phyloP scores from a whole-genome alignment of 2,797 vertebrate genomes.

The Microctenopoma stevenorrisi region DNA sequence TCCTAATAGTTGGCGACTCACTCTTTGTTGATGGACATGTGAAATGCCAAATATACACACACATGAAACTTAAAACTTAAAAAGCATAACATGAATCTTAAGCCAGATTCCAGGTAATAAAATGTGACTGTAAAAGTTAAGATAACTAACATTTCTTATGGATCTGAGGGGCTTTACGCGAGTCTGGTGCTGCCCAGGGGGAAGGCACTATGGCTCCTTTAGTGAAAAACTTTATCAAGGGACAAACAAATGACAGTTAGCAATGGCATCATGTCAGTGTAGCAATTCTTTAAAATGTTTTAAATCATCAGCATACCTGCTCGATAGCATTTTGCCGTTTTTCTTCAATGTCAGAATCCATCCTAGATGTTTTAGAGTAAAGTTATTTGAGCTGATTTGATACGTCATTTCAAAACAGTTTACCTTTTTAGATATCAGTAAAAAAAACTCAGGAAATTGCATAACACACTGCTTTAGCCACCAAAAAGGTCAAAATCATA shows the following conservation, averaged over 20 bases:
- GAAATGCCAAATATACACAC: neutral
- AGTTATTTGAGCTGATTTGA: neutral
- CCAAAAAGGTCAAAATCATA: neutral
- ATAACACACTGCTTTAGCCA: neutral
- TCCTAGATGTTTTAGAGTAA: conserved; percentile 75
- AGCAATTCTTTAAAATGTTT: neutral
- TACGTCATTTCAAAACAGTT: no score
- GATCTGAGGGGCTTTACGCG: conserved; percentile 81
- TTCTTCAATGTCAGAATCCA: conserved; percentile 93
- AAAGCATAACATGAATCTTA: no score
- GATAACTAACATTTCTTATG: conserved; percentile 85
- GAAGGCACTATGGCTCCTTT: conserved; percentile 95
- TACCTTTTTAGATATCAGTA: no score
- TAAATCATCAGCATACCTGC: conserved; percentile 82
- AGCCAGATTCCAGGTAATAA: neutral
- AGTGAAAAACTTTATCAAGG: conserved; percentile 91
- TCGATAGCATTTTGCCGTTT: conserved; percentile 96
- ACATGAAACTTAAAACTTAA: neutral
- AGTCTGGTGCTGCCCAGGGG: conserved; percentile 90
- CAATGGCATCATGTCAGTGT: neutral
- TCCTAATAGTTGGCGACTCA: no score
- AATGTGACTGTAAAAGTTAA: neutral
- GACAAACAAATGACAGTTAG: conserved; percentile 12
- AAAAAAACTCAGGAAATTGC: no score
- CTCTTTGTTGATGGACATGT: neutral